Evolutionary conservation across 2,797 vertebrate species (phyloP).

Genomic region (Sphenodon punctatus): DNA sequence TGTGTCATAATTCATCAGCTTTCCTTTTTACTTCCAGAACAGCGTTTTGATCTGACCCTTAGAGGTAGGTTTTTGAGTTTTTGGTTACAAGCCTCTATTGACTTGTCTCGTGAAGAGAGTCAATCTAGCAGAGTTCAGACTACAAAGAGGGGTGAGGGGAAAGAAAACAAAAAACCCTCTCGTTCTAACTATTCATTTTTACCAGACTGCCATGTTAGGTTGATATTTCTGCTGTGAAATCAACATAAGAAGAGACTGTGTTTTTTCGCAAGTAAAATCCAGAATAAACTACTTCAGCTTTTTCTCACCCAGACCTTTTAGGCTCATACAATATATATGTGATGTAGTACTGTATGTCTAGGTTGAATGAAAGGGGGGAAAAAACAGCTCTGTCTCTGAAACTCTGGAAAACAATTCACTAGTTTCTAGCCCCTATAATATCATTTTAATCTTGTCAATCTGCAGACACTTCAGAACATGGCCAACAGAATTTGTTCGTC

Average conservation of each 20-base stretch:
- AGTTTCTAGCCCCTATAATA: background rate
- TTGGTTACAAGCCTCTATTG: background rate
- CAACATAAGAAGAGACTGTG: background rate
- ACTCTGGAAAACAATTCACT: background rate
- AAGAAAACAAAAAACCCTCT: background rate
- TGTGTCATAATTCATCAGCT: background rate
- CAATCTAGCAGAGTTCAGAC: background rate
- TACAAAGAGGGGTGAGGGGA: rapidly evolving
- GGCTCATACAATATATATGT: background rate
- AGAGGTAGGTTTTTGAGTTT: background rate
- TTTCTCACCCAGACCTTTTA: background rate
- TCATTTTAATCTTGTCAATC: background rate
- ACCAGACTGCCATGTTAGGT: background rate
- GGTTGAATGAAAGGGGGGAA: background rate
- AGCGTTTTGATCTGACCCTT: background rate
- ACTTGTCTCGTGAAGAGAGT: background rate
- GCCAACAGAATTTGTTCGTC: background rate
- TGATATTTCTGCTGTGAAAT: background rate
- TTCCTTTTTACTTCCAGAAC: background rate
- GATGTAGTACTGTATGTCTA: background rate
- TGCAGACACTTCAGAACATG: background rate
- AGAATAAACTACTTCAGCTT: background rate
- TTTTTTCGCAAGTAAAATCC: background rate
- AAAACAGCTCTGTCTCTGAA: rapidly evolving
- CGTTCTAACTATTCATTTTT: background rate